phyloP scores from a whole-genome alignment of 35 echinoderm and acorn worm genomes.

The Heliocidaris tuberculata region DNA sequence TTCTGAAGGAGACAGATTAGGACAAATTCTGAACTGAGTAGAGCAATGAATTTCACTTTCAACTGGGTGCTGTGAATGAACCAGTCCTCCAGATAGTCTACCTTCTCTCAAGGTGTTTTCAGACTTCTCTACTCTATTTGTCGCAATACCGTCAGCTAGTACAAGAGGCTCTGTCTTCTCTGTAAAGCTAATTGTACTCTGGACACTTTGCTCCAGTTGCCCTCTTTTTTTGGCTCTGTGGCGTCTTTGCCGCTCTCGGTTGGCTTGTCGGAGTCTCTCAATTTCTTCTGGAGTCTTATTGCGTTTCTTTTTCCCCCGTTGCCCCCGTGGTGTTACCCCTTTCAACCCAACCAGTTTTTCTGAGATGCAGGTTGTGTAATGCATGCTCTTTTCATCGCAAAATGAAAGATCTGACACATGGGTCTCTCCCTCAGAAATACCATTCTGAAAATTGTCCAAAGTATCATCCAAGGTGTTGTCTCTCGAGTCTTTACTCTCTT shows the following conservation, averaged over 20 bases:
- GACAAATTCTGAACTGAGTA: background rate
- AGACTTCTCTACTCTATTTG: background rate
- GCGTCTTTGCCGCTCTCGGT: background rate
- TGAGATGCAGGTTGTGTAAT: background rate
- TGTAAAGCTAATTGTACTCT: background rate
- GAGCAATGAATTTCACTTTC: background rate
- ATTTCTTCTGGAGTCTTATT: conserved; percentile 22
- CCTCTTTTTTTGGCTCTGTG: conserved; percentile 1
- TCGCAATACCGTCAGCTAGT: background rate
- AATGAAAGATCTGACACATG: background rate
- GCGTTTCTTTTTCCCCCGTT: background rate
- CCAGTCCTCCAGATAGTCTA: background rate
- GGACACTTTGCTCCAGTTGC: background rate
- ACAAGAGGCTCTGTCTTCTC: background rate
- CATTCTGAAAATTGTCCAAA: background rate
- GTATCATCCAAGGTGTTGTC: background rate
- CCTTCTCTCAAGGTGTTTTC: background rate
- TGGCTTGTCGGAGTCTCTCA: background rate
- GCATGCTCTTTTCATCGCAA: too few species aligned
- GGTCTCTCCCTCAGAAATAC: background rate
- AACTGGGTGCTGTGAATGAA: background rate
- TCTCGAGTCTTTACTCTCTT: background rate
- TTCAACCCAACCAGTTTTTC: background rate
- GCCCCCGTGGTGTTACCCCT: background rate
- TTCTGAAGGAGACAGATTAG: background rate